Conservation (phyloP, 2,113 vertebrate genomes). For the Lampris incognitus region DNA sequence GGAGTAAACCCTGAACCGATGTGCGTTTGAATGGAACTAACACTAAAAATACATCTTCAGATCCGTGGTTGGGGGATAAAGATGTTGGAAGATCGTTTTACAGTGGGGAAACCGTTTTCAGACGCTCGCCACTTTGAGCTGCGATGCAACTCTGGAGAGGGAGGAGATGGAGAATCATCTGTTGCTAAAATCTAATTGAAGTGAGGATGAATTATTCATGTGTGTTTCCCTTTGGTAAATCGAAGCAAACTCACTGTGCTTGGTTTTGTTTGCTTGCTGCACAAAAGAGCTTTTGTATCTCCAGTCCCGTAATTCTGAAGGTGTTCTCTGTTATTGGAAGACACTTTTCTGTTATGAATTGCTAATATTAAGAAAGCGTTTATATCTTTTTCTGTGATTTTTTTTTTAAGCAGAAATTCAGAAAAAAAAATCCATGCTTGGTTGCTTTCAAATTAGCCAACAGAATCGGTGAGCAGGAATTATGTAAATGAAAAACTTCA, state of each 20-base stretch:
- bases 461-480: conserved; percentile 1
- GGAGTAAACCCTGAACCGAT: neutral
- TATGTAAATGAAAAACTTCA: conserved; percentile 12
- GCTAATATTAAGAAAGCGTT: conserved; percentile 4
- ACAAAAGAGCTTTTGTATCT: conserved; percentile 18
- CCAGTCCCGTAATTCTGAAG: conserved; percentile 19
- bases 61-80: conserved; percentile 6
- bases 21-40: neutral
- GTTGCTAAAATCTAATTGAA: conserved; percentile 41
- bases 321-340: conserved; percentile 41
- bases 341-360: conserved; percentile 4
- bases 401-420: neutral
- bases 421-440: neutral
- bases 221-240: conserved; percentile 37
- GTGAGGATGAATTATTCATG: conserved; percentile 60
- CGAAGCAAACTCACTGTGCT: conserved; percentile 46
- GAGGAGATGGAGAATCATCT: conserved; percentile 26
- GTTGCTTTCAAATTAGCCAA: neutral
- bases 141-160: conserved; percentile 7
- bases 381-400: conserved; percentile 14
- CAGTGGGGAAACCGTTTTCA: neutral
- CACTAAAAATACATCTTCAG: neutral
- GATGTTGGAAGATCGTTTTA: neutral
- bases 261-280: conserved; percentile 36
- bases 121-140: neutral